Conservation (phyloP, 2,797 vertebrate species). For the Alouatta caraya region DNA sequence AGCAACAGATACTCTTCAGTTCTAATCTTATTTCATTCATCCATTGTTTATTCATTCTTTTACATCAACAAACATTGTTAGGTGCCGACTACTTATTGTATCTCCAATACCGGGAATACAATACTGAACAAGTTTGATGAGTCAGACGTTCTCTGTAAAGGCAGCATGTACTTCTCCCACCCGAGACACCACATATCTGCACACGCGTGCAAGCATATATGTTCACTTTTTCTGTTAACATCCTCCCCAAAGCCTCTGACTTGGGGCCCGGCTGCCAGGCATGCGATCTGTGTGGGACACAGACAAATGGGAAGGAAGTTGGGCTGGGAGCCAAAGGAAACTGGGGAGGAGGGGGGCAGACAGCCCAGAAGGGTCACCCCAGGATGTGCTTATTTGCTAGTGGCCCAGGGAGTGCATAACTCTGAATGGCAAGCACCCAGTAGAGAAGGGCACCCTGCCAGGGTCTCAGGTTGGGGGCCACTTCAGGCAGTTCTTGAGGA, state of each 20-base stretch:
- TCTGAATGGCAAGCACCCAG: not conserved
- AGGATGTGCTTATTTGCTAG: not conserved
- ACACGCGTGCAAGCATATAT: accelerated
- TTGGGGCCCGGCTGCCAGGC: not conserved
- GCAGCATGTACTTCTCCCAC: not conserved
- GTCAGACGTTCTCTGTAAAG: not conserved
- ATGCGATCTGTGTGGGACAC: not conserved
- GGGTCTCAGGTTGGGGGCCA: not conserved
- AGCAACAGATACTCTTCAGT: not conserved
- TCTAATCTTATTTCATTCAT: not conserved
- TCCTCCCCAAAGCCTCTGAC: not conserved
- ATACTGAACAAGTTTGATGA: not conserved
- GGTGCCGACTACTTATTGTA: not conserved
- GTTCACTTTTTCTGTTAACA: not conserved
- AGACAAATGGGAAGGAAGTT: conserved; percentile 27
- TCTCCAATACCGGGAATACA: not conserved
- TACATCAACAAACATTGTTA: not conserved
- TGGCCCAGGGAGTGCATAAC: not conserved
- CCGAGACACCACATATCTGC: not conserved
- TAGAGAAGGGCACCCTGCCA: not conserved
- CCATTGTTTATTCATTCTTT: not conserved
- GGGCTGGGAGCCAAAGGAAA: not conserved
- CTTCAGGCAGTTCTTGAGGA: not conserved
- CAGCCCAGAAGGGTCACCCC: not conserved
- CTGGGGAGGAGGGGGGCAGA: not conserved